Evolutionary conservation across 2,888 invertebrate genomes (phyloP).

Genomic region (Diarsia rubi): DNA sequence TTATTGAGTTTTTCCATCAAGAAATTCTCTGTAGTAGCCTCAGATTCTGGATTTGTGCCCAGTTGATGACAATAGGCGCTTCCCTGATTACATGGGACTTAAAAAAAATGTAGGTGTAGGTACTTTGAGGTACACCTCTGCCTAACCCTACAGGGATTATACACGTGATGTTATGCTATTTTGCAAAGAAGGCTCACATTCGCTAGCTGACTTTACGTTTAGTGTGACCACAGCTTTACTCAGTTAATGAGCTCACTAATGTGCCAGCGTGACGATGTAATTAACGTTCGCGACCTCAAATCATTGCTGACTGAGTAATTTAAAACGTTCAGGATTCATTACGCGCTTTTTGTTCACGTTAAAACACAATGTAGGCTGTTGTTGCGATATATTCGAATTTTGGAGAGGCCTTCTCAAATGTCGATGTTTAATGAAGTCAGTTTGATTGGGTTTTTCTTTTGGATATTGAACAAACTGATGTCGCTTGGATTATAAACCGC

Average conservation of each 20-base stretch:
- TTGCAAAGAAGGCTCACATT: background rate
- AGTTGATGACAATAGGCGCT: too few species aligned
- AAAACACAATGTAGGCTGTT: background rate
- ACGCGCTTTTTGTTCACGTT: constrained; percentile 36
- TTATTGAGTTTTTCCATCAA: too few species aligned
- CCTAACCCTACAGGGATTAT: background rate
- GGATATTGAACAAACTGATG: background rate
- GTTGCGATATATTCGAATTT: background rate
- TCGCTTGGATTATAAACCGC: background rate
- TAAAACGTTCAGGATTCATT: constrained; percentile 57
- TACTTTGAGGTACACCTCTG: background rate
- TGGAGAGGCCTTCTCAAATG: background rate
- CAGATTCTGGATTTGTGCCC: too few species aligned
- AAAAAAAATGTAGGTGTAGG: too few species aligned
- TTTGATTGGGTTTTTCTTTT: background rate
- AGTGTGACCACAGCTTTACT: constrained; percentile 65
- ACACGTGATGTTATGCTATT: background rate
- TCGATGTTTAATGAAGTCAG: background rate
- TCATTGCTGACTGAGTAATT: constrained; percentile 55
- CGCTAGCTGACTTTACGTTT: background rate
- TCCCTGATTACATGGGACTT: too few species aligned
- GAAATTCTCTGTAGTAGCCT: too few species aligned
- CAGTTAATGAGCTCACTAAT: constrained; percentile 84
- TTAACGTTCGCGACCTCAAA: constrained; percentile 76
- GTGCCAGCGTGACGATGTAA: constrained; percentile 80